Evolutionary conservation across 1,140 invertebrate genomes (phyloP).

Genomic region (Nasonia longicornis): DNA sequence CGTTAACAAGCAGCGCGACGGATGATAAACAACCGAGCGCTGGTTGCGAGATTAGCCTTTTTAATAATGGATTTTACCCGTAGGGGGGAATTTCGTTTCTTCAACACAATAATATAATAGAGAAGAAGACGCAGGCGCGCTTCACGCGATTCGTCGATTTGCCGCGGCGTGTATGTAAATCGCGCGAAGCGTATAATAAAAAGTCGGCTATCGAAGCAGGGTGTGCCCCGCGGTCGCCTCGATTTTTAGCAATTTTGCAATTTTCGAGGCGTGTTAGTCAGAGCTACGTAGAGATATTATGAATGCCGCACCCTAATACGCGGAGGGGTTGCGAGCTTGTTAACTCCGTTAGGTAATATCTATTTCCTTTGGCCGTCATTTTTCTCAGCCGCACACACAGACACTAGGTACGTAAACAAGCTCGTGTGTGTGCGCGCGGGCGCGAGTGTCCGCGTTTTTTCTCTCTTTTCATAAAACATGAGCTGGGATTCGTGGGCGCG

Average conservation of each 20-base stretch:
- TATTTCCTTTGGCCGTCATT: slow-evolving; percentile 63
- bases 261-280: slow-evolving; percentile 52
- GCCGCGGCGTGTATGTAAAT: background rate
- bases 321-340: slow-evolving; percentile 50
- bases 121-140: background rate
- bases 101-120: too few species aligned
- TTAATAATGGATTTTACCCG: slow-evolving; percentile 24
- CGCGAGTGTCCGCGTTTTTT: background rate
- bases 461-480: slow-evolving; percentile 43
- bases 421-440: background rate
- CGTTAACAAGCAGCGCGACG: background rate
- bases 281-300: background rate
- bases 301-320: slow-evolving; percentile 52
- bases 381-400: slow-evolving; percentile 48
- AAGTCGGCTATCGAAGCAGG: background rate
- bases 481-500: slow-evolving; percentile 53
- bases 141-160: slow-evolving; percentile 30
- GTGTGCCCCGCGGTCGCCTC: background rate
- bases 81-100: too few species aligned
- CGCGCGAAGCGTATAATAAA: background rate
- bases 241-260: slow-evolving; percentile 61
- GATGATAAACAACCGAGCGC: slow-evolving; percentile 22
- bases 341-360: slow-evolving; percentile 62
- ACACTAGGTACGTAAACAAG: too few species aligned
- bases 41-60: background rate